Base-by-base conservation (phyloP, 2,113 vertebrate genomes). In the Odontesthes bonariensis region DNA sequence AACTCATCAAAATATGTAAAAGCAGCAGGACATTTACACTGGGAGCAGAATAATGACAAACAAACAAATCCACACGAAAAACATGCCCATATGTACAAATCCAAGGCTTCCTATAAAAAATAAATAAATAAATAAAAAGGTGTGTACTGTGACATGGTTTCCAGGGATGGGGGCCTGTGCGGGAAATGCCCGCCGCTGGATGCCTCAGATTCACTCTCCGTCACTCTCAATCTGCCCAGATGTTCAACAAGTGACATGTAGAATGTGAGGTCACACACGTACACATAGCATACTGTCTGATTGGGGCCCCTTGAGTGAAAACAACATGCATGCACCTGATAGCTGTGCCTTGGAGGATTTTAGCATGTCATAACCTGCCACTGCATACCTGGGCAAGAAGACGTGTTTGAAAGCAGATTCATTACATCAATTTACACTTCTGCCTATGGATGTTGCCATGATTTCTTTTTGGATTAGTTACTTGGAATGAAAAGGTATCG, bases 351-450 rank as follows among this genome's bases (percentile, higher is more conserved):
- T 5, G 3, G 53, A 74, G 79, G 33, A 22, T 38, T 64, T 76
- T 27, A 63, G 77, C 88, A 52, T 86, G 93, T 85, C 75, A 4
- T 22, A 82, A 90, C 91, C 84, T 92, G 93, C 73, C 67, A 33
- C 46, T 56, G 58, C 38, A 54, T 84, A 84, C 81, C 69, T 74
- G 69, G 13, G 64, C 38, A 82, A 69, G 17, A 51, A 59, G 52
- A 7, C 0, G 17, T 12, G 46, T 57, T 35, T 6, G 22, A 82
- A 19, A n/a, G 32, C 32, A 32, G 49, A 38, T 69, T 61, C 31
- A 58, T 54, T 47, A 27, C 56, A 80, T 75, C 61, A 53, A 77
- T 55, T 51, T 31, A 63, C 3, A 22, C 33, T 31, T 67, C 56
- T 40, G 17, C 44, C 69, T 49, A 44, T 17, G 42, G 42, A 56